Evolutionary conservation across 2,888 invertebrate species (phyloP), one percentile per base, ranked within the genome.

Genomic region (Leptothorax acervorum): DNA sequence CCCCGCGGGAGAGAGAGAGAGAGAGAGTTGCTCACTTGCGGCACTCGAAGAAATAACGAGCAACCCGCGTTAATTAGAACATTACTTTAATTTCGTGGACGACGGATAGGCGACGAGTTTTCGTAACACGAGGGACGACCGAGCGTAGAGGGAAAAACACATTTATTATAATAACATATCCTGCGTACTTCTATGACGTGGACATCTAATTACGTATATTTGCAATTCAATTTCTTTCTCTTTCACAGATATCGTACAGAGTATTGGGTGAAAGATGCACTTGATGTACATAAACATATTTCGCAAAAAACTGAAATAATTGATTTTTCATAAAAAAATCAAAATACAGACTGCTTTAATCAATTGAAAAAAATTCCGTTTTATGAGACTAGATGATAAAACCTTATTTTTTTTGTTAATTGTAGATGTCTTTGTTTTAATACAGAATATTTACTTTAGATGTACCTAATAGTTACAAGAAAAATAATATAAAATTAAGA

Each of bases 21-120:
- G 18, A n/a, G n/a, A 8, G 42, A 60, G 53, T 28, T 48, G 57
- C 35, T 68, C 15, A 65, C 68, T 82, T 65, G 63, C 75, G 55
- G 31, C 28, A 76, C 76, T 83, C 76, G 48, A 83, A 81, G 79
- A 81, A 74, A 81, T 81, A 81, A 81, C 74, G 79, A 81, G 74
- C 74, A 57, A 15, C 15, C 28, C 48, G 28, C 48, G 79, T 81
- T 81, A 81, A 81, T 81, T 81, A 81, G 74, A 60, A 74, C 75
- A 81, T 81, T 81, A 81, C 79, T 60, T 81, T 81, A 81, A 81
- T 73, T 73, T 81, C 60, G 74, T 48, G 79, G 45, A 79, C 60
- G 48, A 74, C 35, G 42, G 48, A 79, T 74, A 60, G 48, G 60
- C 48, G 23, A 57, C 60, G 48, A 18, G 53, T 48, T 73, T 57